A percentile compares a stretch with the other conserved stretches of the same genome.
These are phyloP conservation scores for Parambassis ranga DNA, from an alignment of 2,797 vertebrate genomes.

Conservation along the genomic window DNA sequence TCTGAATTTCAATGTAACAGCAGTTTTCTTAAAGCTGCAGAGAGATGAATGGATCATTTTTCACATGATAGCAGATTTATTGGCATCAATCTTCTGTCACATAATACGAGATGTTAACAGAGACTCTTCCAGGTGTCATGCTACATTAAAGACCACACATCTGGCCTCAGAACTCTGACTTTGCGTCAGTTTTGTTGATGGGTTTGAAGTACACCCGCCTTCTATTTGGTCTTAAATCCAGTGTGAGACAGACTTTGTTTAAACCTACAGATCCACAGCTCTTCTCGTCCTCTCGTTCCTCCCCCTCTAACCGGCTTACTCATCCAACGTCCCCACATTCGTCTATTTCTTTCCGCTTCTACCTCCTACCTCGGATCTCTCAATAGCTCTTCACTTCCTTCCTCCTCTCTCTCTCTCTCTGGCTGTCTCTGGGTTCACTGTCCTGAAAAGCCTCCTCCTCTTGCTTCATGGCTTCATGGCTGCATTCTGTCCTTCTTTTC, in stretches of 20 bases:
- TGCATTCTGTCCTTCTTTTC: background rate
- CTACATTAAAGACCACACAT: too few relatives aligned
- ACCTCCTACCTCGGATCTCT: background rate
- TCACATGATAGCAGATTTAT: too few relatives aligned
- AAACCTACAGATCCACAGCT: background rate
- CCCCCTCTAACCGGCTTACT: background rate
- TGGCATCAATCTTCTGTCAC: too few relatives aligned
- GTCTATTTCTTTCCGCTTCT: background rate
- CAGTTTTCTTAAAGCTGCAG: background rate
- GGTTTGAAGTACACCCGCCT: too few relatives aligned
- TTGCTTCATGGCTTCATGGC: background rate
- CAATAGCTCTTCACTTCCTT: background rate
- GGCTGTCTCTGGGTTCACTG: background rate
- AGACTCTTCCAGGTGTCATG: too few relatives aligned
- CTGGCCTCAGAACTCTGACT: too few relatives aligned
- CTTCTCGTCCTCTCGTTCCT: background rate
- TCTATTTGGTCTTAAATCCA: background rate
- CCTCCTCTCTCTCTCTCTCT: background rate
- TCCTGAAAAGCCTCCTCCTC: background rate
- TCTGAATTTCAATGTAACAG: background rate
- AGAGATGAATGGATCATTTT: too few relatives aligned
- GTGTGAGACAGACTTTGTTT: background rate
- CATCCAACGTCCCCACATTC: background rate
- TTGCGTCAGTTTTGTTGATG: too few relatives aligned
- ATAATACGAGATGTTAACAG: too few relatives aligned